Percentiles rank a stretch among this genome's conserved stretches.
These are phyloP conservation scores for Fringilla coelebs DNA, from an alignment of 2,797 vertebrate genomes.

Conservation along the genomic window DNA sequence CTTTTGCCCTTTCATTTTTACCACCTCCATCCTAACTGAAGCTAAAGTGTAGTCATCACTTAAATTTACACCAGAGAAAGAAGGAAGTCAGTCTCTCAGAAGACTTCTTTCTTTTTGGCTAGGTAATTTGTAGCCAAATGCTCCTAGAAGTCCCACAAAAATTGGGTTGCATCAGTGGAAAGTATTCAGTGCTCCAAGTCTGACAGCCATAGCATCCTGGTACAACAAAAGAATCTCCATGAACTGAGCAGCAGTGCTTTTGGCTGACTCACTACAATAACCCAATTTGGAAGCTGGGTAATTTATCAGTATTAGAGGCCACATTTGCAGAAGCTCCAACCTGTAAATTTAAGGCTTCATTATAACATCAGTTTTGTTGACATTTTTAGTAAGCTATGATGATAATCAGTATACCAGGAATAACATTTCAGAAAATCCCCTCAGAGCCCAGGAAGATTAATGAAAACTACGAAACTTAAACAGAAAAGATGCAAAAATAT, in stretches of 20 bases:
- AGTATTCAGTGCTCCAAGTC: not conserved
- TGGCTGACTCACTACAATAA: slow-evolving; percentile 15
- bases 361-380: not conserved
- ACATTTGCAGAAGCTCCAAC: not conserved
- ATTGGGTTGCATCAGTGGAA: not conserved
- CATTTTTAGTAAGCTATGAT: not conserved
- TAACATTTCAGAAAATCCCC: not conserved
- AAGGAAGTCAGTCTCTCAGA: not conserved
- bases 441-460: not conserved
- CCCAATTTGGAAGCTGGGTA: not conserved
- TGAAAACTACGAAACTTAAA: not conserved
- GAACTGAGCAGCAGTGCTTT: not conserved
- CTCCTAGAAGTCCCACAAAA: not conserved
- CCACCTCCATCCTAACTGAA: not conserved
- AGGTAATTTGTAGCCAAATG: not conserved
- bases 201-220: not conserved
- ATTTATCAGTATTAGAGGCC: slow-evolving; percentile 20
- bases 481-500: not conserved
- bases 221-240: not conserved
- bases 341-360: not conserved
- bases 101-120: not conserved
- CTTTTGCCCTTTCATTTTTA: not conserved
- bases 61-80: not conserved
- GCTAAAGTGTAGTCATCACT: not conserved
- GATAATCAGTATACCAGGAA: not conserved